Base-by-base conservation (phyloP, 2,113 vertebrate genomes). In the Colius striatus region DNA sequence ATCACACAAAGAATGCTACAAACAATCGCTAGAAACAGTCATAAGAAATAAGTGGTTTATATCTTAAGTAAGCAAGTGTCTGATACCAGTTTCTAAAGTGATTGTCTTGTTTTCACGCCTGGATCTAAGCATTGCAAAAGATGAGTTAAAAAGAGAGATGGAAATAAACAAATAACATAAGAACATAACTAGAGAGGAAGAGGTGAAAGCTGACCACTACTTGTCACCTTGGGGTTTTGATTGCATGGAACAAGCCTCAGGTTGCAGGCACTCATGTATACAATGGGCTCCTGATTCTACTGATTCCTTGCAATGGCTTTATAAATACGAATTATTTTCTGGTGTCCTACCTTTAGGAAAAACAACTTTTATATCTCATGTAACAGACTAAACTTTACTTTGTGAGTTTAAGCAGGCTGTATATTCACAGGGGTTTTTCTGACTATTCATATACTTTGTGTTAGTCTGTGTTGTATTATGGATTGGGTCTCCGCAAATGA, bases 381-480 rank as follows among this genome's bases (percentile, higher is more conserved):
- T 57, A 94, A 89, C 53, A 90, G 47, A 83, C 87, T 96, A 92
- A 97, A 94, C 65, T 95, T 96, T 78, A 95, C 82, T 84, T 95
- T 71, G 73, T 87, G 73, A 89, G 32, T 61, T 79, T 85, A 89
- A 92, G 38, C 68, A 58, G 78, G 45, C 27, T 92, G 84, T 68
- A 82, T 13, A 61, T 85, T 95, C 67, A 85, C 71, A 71, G 11
- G 71, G 11, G 7, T 55, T 94, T 89, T 95, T 91, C 32, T 36
- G 82, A 92, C 90, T 43, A 87, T 78, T 92, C 47, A 84, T 62
- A 57, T 34, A 68, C 16, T 60, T 80, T 32, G 12, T 95, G 66
- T 81, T 94, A 91, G 90, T 92, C 96, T 96, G 89, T 73, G 79
- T 57, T 82, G 55, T 85, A 94, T 84, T 91, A 62, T 75, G 76